These are phyloP conservation scores for Anguilla anguilla DNA, from an alignment of 2,797 vertebrate genomes.

Conservation along the genomic window DNA sequence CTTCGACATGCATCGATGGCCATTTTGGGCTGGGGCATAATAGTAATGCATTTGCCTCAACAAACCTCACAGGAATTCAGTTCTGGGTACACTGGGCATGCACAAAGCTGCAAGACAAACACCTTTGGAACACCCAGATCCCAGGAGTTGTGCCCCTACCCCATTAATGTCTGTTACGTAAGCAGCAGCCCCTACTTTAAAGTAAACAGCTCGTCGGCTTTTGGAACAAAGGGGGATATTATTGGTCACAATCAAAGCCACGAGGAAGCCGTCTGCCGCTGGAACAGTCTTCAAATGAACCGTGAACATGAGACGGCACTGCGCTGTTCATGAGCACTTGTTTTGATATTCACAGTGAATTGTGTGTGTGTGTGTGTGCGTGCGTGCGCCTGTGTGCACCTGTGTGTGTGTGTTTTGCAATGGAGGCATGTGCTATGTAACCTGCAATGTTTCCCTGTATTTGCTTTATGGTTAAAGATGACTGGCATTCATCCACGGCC, in stretches of 20 bases:
- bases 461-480: neutral
- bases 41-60: neutral
- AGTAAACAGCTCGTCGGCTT: neutral
- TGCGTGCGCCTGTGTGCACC: neutral
- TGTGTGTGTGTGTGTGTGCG: neutral
- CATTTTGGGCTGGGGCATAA: neutral
- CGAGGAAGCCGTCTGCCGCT: neutral
- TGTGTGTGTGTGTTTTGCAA: neutral
- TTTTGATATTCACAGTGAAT: neutral
- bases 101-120: neutral
- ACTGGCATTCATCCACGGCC: neutral
- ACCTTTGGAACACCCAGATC: neutral
- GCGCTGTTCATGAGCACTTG: neutral
- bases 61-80: neutral
- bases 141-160: neutral
- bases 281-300: neutral
- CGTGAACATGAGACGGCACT: neutral
- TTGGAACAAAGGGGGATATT: slow-evolving; percentile 7
- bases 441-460: no score
- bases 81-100: neutral
- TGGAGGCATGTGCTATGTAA: neutral
- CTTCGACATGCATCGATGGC: neutral
- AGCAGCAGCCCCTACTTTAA: neutral
- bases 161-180: slow-evolving; percentile 8
- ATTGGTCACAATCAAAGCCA: slow-evolving; percentile 8